Evolutionary conservation across 2,888 invertebrate species (phyloP).

Genomic region (Tetragonula carbonaria): DNA sequence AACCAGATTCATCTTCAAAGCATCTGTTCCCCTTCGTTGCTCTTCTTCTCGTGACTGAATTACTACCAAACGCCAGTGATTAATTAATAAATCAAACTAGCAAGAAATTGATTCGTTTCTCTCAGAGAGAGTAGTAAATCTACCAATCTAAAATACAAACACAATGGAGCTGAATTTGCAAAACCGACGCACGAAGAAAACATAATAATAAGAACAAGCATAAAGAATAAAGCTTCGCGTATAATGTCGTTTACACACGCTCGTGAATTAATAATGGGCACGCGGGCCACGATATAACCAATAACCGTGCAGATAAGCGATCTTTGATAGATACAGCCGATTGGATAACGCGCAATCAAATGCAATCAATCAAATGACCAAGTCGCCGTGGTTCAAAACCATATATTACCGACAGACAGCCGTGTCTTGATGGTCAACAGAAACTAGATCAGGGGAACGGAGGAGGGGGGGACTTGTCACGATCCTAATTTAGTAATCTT

Average conservation of each 20-base stretch:
- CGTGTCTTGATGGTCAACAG: slow-evolving; percentile 38
- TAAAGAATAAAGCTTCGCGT: background rate
- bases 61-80: too few relatives aligned
- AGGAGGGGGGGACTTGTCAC: slow-evolving; percentile 7
- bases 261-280: slow-evolving; percentile 32
- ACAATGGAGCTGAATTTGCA: too few relatives aligned
- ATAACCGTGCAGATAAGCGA: slow-evolving; percentile 53
- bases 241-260: slow-evolving; percentile 16
- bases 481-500: slow-evolving; percentile 35
- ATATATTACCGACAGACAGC: slow-evolving; percentile 42
- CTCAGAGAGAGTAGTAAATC: too few relatives aligned
- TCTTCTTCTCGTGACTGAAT: too few relatives aligned
- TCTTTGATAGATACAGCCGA: slow-evolving; percentile 56
- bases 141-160: too few relatives aligned
- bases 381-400: slow-evolving; percentile 48
- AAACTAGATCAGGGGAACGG: background rate
- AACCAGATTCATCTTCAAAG: too few relatives aligned
- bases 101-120: too few relatives aligned
- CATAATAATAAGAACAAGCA: slow-evolving; percentile 2
- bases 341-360: slow-evolving; percentile 58
- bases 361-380: slow-evolving; percentile 59
- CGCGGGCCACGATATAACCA: slow-evolving; percentile 29
- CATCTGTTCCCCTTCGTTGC: too few relatives aligned
- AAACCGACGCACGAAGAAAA: background rate
- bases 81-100: too few relatives aligned